Evolutionary conservation across 2,113 vertebrate species (phyloP).

Genomic region (Helogale parvula): DNA sequence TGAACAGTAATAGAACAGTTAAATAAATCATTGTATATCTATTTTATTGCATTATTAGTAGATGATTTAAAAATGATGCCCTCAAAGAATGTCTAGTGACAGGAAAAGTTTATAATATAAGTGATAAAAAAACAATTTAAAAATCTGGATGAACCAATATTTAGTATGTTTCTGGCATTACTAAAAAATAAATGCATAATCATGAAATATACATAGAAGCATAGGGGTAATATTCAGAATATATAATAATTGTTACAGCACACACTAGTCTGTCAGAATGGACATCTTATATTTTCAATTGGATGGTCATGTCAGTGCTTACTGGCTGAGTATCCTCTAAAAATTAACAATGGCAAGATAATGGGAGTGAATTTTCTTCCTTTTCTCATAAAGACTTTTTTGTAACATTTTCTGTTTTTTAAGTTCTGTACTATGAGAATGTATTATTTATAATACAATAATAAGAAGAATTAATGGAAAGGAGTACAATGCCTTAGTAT

Average conservation of each 20-base stretch:
- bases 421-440: background rate
- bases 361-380: background rate
- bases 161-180: background rate
- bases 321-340: background rate
- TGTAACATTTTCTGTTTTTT: background rate
- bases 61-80: conserved; percentile 18
- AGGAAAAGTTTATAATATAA: background rate
- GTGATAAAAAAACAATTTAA: conserved; percentile 24
- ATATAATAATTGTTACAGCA: background rate
- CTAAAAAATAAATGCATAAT: background rate
- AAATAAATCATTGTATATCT: background rate
- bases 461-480: background rate
- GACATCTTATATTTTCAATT: background rate
- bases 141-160: background rate
- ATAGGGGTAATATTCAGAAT: background rate
- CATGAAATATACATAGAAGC: background rate
- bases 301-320: background rate
- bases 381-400: background rate
- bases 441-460: background rate
- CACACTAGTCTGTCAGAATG: background rate
- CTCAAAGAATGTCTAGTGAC: conserved; percentile 25
- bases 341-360: background rate
- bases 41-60: background rate
- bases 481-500: background rate
- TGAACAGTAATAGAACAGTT: conserved; percentile 39